These are phyloP conservation scores for Alitta virens DNA, from an alignment of 2,888 invertebrate species.

Conservation along the genomic window DNA sequence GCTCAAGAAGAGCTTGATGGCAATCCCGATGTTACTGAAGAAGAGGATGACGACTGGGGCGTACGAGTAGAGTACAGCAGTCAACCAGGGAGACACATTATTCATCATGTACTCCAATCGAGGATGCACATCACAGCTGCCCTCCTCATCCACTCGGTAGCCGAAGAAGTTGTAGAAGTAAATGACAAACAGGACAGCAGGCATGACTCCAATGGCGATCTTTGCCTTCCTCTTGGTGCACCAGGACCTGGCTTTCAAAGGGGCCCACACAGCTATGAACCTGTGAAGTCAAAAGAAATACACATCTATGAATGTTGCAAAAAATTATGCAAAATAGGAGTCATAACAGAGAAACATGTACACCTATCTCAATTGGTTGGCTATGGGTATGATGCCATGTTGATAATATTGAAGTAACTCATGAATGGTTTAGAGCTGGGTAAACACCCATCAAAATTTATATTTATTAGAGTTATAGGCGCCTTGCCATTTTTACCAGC, in stretches of 20 bases:
- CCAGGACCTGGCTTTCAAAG: slow-evolving; percentile 3
- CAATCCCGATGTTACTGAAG: slow-evolving; percentile 13
- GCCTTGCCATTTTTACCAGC: no score
- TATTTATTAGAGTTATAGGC: no score
- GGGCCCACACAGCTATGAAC: slow-evolving; percentile 12
- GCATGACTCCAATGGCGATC: background rate
- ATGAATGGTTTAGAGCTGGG: no score
- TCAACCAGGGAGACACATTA: slow-evolving; percentile 18
- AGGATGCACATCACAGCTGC: background rate
- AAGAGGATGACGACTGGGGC: slow-evolving; percentile 14
- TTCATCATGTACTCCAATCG: slow-evolving; percentile 9
- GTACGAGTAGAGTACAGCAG: slow-evolving; percentile 21
- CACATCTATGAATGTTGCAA: no score
- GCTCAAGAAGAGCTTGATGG: slow-evolving; percentile 3
- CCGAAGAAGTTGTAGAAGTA: slow-evolving; percentile 16
- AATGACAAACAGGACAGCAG: background rate
- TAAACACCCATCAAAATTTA: no score
- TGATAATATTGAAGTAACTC: no score
- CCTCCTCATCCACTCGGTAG: slow-evolving; percentile 3
- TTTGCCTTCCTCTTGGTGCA: slow-evolving; percentile 9
- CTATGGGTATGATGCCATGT: no score
- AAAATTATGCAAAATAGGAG: no score
- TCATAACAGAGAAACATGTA: no score
- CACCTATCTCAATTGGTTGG: no score
- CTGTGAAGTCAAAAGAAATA: no score